Evolutionary conservation across 2,797 vertebrate species (phyloP).

Genomic region (Erethizon dorsatum): DNA sequence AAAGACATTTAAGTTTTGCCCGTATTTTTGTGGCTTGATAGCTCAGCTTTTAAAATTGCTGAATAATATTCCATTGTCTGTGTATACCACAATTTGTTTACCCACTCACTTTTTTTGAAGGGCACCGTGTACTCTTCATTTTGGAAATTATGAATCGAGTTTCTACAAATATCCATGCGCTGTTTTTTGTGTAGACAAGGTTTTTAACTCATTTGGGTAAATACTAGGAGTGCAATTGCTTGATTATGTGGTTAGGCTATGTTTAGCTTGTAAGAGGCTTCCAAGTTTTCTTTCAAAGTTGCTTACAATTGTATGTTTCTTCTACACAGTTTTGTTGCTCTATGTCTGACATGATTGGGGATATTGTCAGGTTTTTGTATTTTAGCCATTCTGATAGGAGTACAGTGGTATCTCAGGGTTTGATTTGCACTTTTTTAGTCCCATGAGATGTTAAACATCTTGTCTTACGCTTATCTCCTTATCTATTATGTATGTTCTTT

Average conservation of each 20-base stretch:
- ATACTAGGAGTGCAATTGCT: background rate
- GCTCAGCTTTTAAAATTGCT: background rate
- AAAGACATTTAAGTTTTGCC: background rate
- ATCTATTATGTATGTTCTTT: background rate
- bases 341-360: background rate
- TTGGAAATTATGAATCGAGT: background rate
- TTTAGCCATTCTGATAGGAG: background rate
- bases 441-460: background rate
- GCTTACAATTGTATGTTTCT: background rate
- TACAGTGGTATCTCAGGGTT: background rate
- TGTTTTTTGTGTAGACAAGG: background rate
- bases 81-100: background rate
- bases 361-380: background rate
- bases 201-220: background rate
- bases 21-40: background rate
- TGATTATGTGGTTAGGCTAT: background rate
- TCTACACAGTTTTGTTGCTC: background rate
- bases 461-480: background rate
- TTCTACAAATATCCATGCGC: background rate
- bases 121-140: background rate
- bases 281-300: background rate
- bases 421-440: background rate
- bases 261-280: background rate
- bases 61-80: background rate
- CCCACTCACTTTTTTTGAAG: background rate